Base-by-base conservation (phyloP, 37 sponge, comb jelly and placozoan genomes). In the Corticium candelabrum region DNA sequence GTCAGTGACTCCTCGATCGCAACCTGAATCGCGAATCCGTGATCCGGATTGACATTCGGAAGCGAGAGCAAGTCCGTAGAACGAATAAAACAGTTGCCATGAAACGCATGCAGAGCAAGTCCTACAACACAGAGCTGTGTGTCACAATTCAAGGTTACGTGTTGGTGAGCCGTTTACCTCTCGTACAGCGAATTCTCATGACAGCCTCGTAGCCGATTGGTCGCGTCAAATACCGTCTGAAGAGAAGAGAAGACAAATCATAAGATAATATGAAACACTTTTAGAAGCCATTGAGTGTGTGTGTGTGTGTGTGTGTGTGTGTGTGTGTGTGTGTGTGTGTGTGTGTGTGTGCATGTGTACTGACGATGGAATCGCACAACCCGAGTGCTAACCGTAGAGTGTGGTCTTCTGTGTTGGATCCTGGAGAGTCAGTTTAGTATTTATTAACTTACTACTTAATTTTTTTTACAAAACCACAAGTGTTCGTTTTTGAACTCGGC, bases 141-240 rank as follows among this genome's bases (percentile, higher is more conserved):
- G 5, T 32, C 4, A 15, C 5, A 30, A 15, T 70, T 35, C 21
- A 4, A 30, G 4, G 33, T 35, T 29, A 29, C 31, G 73, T 34
- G 5, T 70, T 29, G 5, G 5, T 50, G 11, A 50, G 21, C 21
- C 62, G 11, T 79, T 40, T 57, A 85, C 96, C 96, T 80, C 84
- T 81, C 34, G 95, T 91, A 72, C 93, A 94, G 62, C 99, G 86
- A 34, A 97, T 87, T 80, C 99, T 76, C 90, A 97, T 91, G 0
- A 97, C 95, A 73, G 99, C 94, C 77, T 97, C 99, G 84, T 91
- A 97, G 21, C 95, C 99, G 70, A 97, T 87, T 43, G 83, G 85
- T 37, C 99, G 74, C 1, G 90, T 91, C 43, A 97, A 69, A 78
- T 97, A 97, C 4, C 85, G 89, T 68, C 87, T 86, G 38, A 67